Evolutionary conservation across 2,113 vertebrate genomes (phyloP).

Genomic region (Pygoscelis antarcticus): DNA sequence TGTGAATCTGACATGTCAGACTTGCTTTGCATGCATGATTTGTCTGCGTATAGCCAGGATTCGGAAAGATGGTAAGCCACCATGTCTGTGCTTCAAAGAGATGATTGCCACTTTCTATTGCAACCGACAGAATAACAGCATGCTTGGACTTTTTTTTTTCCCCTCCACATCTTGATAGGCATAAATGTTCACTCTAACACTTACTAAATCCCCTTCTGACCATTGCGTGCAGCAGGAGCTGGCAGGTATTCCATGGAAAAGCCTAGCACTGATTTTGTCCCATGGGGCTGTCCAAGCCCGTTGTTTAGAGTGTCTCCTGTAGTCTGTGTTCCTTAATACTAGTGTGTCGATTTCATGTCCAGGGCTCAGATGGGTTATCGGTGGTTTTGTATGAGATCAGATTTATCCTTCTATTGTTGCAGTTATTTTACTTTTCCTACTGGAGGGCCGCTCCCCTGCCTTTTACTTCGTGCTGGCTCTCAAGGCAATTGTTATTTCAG

Average conservation of each 20-base stretch:
- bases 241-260: background rate
- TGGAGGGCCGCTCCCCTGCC: background rate
- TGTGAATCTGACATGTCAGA: background rate
- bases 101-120: background rate
- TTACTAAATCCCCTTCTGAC: background rate
- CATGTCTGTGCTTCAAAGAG: background rate
- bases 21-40: background rate
- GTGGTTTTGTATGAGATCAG: background rate
- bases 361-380: background rate
- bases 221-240: background rate
- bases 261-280: background rate
- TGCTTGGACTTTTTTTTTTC: background rate
- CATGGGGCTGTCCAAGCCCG: background rate
- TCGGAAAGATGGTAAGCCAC: background rate
- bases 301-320: background rate
- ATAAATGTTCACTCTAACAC: background rate
- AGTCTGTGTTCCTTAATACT: background rate
- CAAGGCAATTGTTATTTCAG: conserved; percentile 26
- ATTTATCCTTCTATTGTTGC: conserved; percentile 33
- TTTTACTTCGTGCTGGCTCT: conserved; percentile 21
- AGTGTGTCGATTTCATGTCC: rapidly evolving
- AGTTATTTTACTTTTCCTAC: conserved; percentile 26
- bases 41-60: background rate
- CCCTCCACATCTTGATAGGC: background rate
- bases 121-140: rapidly evolving